A percentile compares a stretch with the other conserved stretches of the same genome.
phyloP scores from a whole-genome alignment of 2,888 invertebrate species.

The Lomographa bimaculata region DNA sequence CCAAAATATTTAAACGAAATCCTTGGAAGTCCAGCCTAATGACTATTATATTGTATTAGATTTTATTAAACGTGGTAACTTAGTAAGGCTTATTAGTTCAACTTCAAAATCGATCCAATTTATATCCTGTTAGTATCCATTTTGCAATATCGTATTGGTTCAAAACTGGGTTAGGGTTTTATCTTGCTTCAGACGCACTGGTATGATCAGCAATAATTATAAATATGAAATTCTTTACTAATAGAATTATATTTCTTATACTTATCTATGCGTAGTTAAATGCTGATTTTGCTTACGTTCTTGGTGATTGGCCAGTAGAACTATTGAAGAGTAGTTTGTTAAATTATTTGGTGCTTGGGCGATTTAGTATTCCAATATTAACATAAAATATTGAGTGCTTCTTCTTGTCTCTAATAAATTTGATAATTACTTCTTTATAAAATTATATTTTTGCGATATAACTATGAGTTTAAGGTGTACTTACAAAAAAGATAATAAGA shows the following conservation, averaged over 20 bases:
- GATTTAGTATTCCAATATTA: conserved; percentile 13
- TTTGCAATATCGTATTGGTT: conserved; percentile 31
- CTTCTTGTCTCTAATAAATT: too few species aligned
- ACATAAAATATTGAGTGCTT: too few species aligned
- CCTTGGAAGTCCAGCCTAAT: too few species aligned
- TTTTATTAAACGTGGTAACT: too few species aligned
- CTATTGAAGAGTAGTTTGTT: conserved; percentile 26
- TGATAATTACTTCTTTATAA: too few species aligned
- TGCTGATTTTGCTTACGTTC: conserved; percentile 28
- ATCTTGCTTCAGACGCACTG: conserved; percentile 51
- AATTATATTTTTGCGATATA: too few species aligned
- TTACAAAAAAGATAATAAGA: too few species aligned
- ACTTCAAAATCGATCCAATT: conserved; percentile 25
- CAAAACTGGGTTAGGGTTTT: conserved; percentile 47
- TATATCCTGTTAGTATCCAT: conserved; percentile 35
- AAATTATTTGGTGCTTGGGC: conserved; percentile 38
- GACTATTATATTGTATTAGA: too few species aligned
- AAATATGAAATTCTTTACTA: conserved; percentile 9
- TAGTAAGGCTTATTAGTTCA: too few species aligned
- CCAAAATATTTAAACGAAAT: too few species aligned
- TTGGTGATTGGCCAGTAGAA: conserved; percentile 55
- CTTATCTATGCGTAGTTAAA: conserved; percentile 35
- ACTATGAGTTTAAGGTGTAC: too few species aligned
- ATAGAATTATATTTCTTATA: conserved; percentile 23
- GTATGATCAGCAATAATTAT: conserved; percentile 37